These are phyloP conservation scores for Tetheella fluctuosa DNA, from an alignment of 2,888 invertebrate genomes.

Conservation along the genomic window DNA sequence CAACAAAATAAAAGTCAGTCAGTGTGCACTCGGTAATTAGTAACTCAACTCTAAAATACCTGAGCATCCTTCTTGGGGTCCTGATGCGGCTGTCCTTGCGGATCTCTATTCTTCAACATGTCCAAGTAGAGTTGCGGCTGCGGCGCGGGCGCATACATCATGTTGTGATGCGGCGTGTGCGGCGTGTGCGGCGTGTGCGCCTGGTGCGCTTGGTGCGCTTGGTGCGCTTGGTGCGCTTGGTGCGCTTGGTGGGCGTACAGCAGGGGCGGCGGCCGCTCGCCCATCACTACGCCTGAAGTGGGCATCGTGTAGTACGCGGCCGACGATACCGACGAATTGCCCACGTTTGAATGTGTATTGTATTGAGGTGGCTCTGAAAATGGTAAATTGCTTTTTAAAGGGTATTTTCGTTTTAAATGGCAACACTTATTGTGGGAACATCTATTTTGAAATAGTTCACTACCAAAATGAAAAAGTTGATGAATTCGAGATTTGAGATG, in stretches of 20 bases:
- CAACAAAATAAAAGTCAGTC: not conserved
- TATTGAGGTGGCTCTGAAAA: constrained; percentile 70
- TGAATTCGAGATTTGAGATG: too few relatives aligned
- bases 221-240: constrained; percentile 67
- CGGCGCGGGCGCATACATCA: constrained; percentile 72
- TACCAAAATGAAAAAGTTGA: too few relatives aligned
- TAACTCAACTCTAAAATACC: constrained; percentile 45
- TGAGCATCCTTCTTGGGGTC: constrained; percentile 71
- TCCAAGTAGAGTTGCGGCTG: constrained; percentile 74
- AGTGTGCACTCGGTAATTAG: too few relatives aligned
- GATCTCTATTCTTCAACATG: constrained; percentile 73
- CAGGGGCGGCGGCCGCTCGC: constrained; percentile 71
- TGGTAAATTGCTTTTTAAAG: too few relatives aligned
- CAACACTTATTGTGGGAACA: too few relatives aligned
- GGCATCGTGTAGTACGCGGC: constrained; percentile 74
- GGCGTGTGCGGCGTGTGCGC: constrained; percentile 71
- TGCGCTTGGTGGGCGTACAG: constrained; percentile 75
- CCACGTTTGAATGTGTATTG: constrained; percentile 68
- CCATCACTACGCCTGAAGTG: constrained; percentile 70
- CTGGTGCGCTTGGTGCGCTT: constrained; percentile 72
- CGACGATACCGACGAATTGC: constrained; percentile 59
- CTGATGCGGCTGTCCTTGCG: constrained; percentile 66
- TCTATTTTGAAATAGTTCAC: too few relatives aligned
- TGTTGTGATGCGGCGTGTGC: constrained; percentile 63
- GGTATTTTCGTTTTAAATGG: not conserved